Base-by-base conservation (phyloP, 2,113 vertebrate species). In the Lanius collurio region DNA sequence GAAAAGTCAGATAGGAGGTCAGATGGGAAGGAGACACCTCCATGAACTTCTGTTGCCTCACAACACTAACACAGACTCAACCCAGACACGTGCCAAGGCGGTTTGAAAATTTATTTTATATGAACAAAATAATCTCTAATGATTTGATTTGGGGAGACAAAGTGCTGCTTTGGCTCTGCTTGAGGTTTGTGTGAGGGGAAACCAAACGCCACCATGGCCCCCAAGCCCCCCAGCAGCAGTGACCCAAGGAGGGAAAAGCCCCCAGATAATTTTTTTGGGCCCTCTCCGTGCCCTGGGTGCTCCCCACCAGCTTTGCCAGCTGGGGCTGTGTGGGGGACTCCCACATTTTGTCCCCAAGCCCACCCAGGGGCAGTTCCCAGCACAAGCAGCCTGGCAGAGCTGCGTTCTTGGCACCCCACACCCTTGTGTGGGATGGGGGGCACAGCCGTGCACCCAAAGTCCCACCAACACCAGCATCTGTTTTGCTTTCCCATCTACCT, bases 81-180 rank as follows among this genome's bases (percentile, higher is more conserved):
- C 57, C n/a, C 37, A 27, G 9, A 2, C 6, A 13, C 1, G 2
- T 1, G 10, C 5, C 78, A 44, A 64, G 24, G 19, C 0, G 2
- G 27, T 7, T 41, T 27, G 35, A 3, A 47, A 17, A 21, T 49
- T 74, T 47, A 30, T 83, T 81, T 81, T 28, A 2, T 15, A 6
- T 14, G 53, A 59, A 13, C 13, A 0, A 3, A 76, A 42, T 10
- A 15, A 57, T 27, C 31, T 31, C 8, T 2, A 4, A 13, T 13
- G 39, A 9, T n/a, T 80, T 62, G 53, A 30, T 60, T 2, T 1
- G 24, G 28, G 46, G 11, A 8, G 20, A 10, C 13, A 52, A 35
- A 53, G 50, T 2, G 75, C 5, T 70, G 68, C 24, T 83, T 44
- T 23, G 10, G 1, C 33, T 19, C 49, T 14, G 8, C 2, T 0